Conservation (phyloP, 2,113 vertebrate genomes). For the Eublepharis macularius region DNA sequence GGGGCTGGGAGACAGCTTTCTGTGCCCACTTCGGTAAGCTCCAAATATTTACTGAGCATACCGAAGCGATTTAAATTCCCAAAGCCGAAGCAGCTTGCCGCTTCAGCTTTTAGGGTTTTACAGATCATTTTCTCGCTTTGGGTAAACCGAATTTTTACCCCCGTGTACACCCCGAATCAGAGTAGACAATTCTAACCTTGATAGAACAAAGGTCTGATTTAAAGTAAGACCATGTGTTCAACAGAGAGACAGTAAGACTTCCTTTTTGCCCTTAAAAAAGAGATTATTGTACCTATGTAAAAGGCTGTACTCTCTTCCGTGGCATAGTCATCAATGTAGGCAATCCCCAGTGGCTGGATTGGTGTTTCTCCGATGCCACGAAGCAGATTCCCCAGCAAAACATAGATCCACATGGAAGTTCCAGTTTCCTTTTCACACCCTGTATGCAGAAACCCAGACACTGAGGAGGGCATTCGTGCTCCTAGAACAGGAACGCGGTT, state of each 20-base stretch:
- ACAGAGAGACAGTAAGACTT: not conserved
- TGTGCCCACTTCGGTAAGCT: too few species aligned
- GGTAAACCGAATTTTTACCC: too few species aligned
- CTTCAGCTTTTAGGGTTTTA: too few species aligned
- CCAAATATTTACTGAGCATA: too few species aligned
- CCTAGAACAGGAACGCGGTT: not conserved
- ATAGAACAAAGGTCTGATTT: too few species aligned
- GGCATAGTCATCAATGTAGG: conserved; percentile 94
- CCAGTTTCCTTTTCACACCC: conserved; percentile 84
- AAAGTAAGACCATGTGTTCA: too few species aligned
- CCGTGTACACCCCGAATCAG: too few species aligned
- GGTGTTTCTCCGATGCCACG: conserved; percentile 95
- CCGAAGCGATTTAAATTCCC: too few species aligned
- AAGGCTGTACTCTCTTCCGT: conserved; percentile 87
- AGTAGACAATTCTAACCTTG: too few species aligned
- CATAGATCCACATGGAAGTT: conserved; percentile 88
- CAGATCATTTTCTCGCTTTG: too few species aligned
- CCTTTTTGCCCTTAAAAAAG: conserved; percentile 15
- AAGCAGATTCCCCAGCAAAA: conserved; percentile 92
- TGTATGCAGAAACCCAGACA: conserved; percentile 37
- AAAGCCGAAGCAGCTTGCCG: too few species aligned
- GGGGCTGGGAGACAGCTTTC: too few species aligned
- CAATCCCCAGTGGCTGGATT: conserved; percentile 90
- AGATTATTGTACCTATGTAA: conserved; percentile 82
- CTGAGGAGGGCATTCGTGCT: not conserved